Evolutionary conservation across 2,797 vertebrate genomes (phyloP), one percentile per base, ranked within the genome.

Genomic region (Melanotaenia nigrans): DNA sequence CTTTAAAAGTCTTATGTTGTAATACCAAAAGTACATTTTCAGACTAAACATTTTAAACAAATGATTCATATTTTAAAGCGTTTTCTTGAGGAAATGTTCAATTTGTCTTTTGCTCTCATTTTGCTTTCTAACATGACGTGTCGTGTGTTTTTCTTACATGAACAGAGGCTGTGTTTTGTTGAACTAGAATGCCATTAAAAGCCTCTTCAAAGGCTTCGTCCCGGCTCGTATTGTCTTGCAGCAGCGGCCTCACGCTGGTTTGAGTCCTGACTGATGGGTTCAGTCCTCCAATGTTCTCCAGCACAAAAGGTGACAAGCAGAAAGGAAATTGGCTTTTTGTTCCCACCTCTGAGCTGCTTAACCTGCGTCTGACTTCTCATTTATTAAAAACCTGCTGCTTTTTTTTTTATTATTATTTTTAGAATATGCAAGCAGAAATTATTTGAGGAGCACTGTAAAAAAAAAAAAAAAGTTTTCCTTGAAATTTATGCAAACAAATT

Each of bases 251-350:
- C 95, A 94, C 88, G 89, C 93, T 92, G 94, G 91, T 93, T 92
- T 77, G 87, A 91, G 90, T 85, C 92, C 89, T 96, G 96, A 97
- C 90, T 96, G 96, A 95, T 96, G 95, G 96, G 91, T 94, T 91
- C 94, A 94, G 92, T 95, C 95, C 93, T 95, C 95, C 94, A 95
- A 94, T 92, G 93, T 92, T 93, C 90, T 93, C 82, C 90, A 92
- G 89, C 94, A 96, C 95, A 97, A 96, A 96, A 94, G 94, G 85
- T 83, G 91, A 97, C 96, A 96, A 95, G 96, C 92, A 91, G 94
- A 94, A 93, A 95, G 96, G 96, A 97, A 96, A 95, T 94, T 89
- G 90, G 88, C 91, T 95, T 94, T 73, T 95, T 96, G 95, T 95
- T 85, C 91, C 85, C 83, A 90, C 93, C 92, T 94, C 92, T 91